Evolutionary conservation across 2,797 vertebrate species (phyloP).

Genomic region (Percopsis omiscomaycus): DNA sequence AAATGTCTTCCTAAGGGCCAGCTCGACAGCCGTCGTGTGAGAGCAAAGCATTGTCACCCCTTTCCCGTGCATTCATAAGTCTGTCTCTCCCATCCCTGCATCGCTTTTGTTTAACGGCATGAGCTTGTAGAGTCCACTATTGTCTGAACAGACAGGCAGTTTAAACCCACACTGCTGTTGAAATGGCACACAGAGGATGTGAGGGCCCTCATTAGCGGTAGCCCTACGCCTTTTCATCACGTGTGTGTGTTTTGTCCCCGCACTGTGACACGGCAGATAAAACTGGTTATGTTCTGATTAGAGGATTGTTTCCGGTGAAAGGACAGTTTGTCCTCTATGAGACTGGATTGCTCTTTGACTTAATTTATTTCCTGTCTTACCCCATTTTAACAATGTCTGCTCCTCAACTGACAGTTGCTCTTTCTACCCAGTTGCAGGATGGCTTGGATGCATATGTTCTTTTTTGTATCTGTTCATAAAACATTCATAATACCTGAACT

Average conservation of each 20-base stretch:
- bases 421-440: slow-evolving; percentile 54
- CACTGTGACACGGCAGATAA: background rate
- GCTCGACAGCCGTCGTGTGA: slow-evolving; percentile 1
- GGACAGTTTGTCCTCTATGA: too few species aligned
- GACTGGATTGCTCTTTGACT: too few species aligned
- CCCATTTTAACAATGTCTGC: background rate
- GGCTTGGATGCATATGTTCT: slow-evolving; percentile 22
- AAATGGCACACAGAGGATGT: slow-evolving; percentile 33
- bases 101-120: slow-evolving; percentile 42
- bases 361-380: background rate
- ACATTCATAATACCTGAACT: slow-evolving; percentile 29
- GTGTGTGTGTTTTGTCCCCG: too few species aligned
- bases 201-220: slow-evolving; percentile 43
- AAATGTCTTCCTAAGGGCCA: slow-evolving; percentile 20
- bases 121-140: slow-evolving; percentile 18
- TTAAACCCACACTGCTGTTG: slow-evolving; percentile 51
- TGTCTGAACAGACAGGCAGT: slow-evolving; percentile 42
- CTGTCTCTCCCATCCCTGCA: slow-evolving; percentile 1
- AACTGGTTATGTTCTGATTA: too few species aligned
- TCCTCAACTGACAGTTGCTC: slow-evolving; percentile 52
- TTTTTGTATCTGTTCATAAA: slow-evolving; percentile 35
- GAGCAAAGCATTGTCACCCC: background rate
- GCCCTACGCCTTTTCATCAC: slow-evolving; percentile 32
- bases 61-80: background rate
- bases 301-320: too few species aligned